Conservation (phyloP, 2,888 invertebrate genomes). For the Bhutanitis thaidina region DNA sequence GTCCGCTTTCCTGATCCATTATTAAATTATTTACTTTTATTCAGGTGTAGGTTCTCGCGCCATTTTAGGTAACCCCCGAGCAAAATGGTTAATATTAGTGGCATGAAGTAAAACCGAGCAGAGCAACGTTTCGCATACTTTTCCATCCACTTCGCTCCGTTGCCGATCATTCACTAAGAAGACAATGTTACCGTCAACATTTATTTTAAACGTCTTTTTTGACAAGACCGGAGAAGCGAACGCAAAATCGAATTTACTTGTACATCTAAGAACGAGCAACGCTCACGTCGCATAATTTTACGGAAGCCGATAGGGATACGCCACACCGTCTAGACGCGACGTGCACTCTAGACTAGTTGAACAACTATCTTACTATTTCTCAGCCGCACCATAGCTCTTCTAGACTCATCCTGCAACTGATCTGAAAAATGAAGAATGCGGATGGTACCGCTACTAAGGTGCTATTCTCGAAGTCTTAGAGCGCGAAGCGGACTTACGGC, state of each 20-base stretch:
- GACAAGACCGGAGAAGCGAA: constrained; percentile 39
- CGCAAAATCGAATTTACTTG: constrained; percentile 45
- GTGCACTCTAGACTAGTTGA: constrained; percentile 57
- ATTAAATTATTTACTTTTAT: too few species aligned
- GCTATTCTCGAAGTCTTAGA: constrained; percentile 41
- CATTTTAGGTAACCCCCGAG: too few species aligned
- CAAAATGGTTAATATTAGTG: too few species aligned
- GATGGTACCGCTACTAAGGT: constrained; percentile 47
- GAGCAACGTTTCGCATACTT: too few species aligned
- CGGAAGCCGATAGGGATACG: constrained; percentile 65
- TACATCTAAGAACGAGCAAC: constrained; percentile 47
- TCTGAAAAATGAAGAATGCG: constrained; percentile 41
- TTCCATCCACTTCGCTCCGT: too few species aligned
- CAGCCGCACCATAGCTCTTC: constrained; percentile 30
- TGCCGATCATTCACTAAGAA: too few species aligned
- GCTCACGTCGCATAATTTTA: constrained; percentile 70
- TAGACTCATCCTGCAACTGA: constrained; percentile 52
- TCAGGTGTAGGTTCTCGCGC: too few species aligned
- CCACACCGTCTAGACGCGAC: constrained; percentile 74
- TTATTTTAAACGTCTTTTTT: constrained; percentile 15
- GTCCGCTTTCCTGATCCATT: too few species aligned
- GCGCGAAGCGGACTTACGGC: constrained; percentile 1
- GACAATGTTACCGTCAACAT: not conserved
- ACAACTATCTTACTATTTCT: constrained; percentile 43
- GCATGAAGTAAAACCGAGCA: too few species aligned